These are phyloP conservation scores for Antennarius striatus DNA, from an alignment of 2,113 vertebrate species.

Conservation along the genomic window DNA sequence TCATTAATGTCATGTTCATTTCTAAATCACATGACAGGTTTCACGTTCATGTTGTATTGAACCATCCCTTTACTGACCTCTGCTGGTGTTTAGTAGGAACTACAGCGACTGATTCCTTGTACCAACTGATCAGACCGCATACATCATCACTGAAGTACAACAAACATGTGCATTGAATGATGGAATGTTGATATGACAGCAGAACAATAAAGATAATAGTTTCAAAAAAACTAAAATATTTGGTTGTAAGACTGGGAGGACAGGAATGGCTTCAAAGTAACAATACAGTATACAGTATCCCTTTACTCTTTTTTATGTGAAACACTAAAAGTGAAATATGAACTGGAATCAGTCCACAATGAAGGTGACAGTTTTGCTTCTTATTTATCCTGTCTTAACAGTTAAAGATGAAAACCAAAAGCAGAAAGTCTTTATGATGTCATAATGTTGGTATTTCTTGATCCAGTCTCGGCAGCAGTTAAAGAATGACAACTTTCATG, in stretches of 20 bases:
- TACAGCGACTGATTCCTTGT: not conserved
- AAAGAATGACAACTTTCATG: not conserved
- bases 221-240: too few species aligned
- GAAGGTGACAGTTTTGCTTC: not conserved
- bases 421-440: not conserved
- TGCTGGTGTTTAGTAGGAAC: slow-evolving; percentile 13
- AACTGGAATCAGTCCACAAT: not conserved
- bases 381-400: not conserved
- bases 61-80: slow-evolving; percentile 20
- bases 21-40: not conserved
- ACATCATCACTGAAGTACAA: too few species aligned
- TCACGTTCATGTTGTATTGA: not conserved
- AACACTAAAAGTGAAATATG: too few species aligned
- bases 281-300: not conserved
- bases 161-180: too few species aligned
- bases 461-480: not conserved
- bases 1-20: not conserved
- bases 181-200: too few species aligned
- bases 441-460: not conserved
- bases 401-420: not conserved
- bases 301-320: too few species aligned
- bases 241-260: not conserved
- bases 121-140: too few species aligned
- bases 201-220: too few species aligned
- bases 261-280: not conserved